phyloP scores from a whole-genome alignment of 2,113 vertebrate genomes.

The Aphelocoma coerulescens region DNA sequence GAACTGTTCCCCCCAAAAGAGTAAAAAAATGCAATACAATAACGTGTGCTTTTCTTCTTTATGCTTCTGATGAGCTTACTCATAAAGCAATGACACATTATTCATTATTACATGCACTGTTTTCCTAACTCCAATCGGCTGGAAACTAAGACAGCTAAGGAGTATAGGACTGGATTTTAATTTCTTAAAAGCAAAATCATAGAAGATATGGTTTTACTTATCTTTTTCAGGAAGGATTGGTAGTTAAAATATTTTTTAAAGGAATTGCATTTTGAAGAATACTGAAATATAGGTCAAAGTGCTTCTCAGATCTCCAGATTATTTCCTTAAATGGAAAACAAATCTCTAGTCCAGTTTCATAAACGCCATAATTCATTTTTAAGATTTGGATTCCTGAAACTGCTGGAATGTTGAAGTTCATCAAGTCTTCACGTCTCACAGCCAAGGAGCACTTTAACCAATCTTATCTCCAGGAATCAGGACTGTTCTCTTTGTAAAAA shows the following conservation, averaged over 20 bases:
- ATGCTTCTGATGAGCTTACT: background rate
- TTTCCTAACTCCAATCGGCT: background rate
- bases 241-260: constrained; percentile 19
- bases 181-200: background rate
- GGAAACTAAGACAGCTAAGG: background rate
- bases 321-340: constrained; percentile 47
- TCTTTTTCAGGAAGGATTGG: background rate
- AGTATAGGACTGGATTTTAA: background rate
- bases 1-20: background rate
- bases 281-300: constrained; percentile 33
- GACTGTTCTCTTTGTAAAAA: constrained; percentile 24
- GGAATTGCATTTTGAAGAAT: constrained; percentile 15
- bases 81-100: background rate
- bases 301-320: constrained; percentile 7
- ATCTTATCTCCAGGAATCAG: constrained; percentile 53
- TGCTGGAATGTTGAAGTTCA: constrained; percentile 51
- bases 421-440: constrained; percentile 20
- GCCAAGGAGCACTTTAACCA: constrained; percentile 27
- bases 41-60: background rate
- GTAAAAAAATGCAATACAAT: background rate
- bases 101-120: background rate
- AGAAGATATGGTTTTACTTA: background rate
- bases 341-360: constrained; percentile 2
- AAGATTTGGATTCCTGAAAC: constrained; percentile 47
- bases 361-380: constrained; percentile 41